These are phyloP conservation scores for Numenius arquata DNA, from an alignment of 2,113 vertebrate species.

Conservation along the genomic window DNA sequence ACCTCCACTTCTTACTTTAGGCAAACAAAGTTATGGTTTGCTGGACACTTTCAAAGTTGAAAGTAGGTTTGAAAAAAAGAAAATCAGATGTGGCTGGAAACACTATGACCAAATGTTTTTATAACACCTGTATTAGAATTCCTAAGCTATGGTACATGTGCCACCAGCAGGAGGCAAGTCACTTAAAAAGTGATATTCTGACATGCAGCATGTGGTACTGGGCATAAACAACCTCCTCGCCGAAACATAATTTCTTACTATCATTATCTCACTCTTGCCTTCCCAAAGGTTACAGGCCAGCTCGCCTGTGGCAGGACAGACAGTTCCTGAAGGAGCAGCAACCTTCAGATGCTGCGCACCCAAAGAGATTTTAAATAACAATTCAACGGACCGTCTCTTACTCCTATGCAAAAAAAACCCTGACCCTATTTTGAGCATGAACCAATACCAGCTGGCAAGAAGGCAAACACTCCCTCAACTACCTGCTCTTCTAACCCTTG, in stretches of 20 bases:
- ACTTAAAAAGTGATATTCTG: not conserved
- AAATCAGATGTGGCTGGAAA: not conserved
- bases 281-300: not conserved
- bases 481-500: not conserved
- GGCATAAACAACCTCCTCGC: not conserved
- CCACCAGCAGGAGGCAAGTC: not conserved
- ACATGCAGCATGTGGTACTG: accelerated
- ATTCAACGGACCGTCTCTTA: not conserved
- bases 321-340: not conserved
- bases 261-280: not conserved
- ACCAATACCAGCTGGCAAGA: not conserved
- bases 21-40: not conserved
- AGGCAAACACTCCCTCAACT: not conserved
- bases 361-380: not conserved
- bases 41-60: not conserved
- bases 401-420: not conserved
- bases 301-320: not conserved
- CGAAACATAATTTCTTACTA: not conserved
- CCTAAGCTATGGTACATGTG: not conserved
- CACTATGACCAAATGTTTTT: not conserved
- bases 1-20: not conserved
- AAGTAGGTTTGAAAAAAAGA: not conserved
- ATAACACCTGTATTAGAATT: not conserved
- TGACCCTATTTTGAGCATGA: not conserved
- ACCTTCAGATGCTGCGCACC: not conserved